Evolutionary conservation across 2,888 invertebrate genomes (phyloP), one percentile per base, ranked within the genome.

Genomic region (Eristalinus sepulchralis): DNA sequence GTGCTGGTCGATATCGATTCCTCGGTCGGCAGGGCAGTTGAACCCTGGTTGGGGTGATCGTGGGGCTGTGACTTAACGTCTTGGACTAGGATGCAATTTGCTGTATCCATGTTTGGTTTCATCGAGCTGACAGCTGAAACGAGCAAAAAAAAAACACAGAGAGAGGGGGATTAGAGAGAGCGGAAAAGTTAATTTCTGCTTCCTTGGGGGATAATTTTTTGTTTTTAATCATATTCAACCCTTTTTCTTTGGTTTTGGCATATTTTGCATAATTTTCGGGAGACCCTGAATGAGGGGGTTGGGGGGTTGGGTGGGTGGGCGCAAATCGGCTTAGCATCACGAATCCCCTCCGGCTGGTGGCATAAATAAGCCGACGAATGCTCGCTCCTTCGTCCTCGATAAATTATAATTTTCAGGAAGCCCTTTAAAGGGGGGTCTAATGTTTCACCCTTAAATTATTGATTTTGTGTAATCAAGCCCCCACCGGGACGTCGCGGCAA

Each of bases 71-170:
- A 96, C 81, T 92, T 92, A 70, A 93, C 92, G 90, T 93, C 97
- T 95, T 97, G 97, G 92, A 97, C 97, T 93, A 97, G 94, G 93
- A 97, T 97, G 94, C 97, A 97, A 94, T 97, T 97, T 91, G 96
- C 95, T 93, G 96, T 95, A 94, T 97, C 97, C 95, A 96, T 95
- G 93, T 95, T 96, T 93, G 96, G 96, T 94, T 97, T 96, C 96
- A 97, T 97, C 92, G 97, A 97, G 94, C 96, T 97, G 94, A 97
- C 96, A 93, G 97, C 97, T 97, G 95, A 62, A 96, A 95, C 91
- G 93, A 93, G 91, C 88, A 90, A 88, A 89, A 88, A 11, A 4
- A 71, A 11, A 22, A 9, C 39, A 53, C 67, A 39, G 57, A 34
- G 80, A 62, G 57, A 34, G 80, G 59, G 39, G 63, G 59, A 68